Evolutionary conservation across 2,797 vertebrate genomes (phyloP), one percentile per base, ranked within the genome.

Genomic region (Siniperca scherzeri): DNA sequence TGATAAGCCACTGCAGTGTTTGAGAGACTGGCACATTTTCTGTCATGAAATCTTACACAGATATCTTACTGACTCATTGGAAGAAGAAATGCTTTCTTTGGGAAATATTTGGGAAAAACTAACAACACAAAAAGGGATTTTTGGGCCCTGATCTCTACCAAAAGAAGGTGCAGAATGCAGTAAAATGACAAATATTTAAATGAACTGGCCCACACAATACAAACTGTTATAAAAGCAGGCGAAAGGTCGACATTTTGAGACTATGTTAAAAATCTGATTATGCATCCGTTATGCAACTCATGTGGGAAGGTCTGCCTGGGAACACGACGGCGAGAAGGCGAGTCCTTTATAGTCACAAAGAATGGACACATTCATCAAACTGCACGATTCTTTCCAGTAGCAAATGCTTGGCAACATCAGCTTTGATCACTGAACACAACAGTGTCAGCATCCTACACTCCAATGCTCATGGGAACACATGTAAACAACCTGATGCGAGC

Each of bases 281-380:
- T 83, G 86, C 84, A 73, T 76, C 62, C 68, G 85, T 91, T 92
- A 90, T 85, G 90, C 86, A 84, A 81, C 76, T 69, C 83, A 70
- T 88, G 94, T 94, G 90, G 93, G 93, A 90, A 78, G 88, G 72
- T 78, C 81, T 77, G 81, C 84, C 86, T 89, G 89, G 87, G 86
- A 93, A 93, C 72, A 73, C 52, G 70, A 70, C 36, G 8, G 40
- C 79, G 57, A 90, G 64, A 94, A 92, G 68, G 27, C 7, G 33
- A 84, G 60, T 60, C 80, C 73, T 91, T 90, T 89, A 83, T 91
- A 33, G 75, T 80, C 36, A 30, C 36, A 80, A 77, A 95, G 84
- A 95, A 94, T 87, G 79, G 88, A 79, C 72, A 80, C 82, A 91
- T 94, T 94, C 90, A 93, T 78, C 59, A 82, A 77, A 78, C 40